Base-by-base conservation (phyloP, 2,888 invertebrate genomes). In the Chymomyza caudatula region DNA sequence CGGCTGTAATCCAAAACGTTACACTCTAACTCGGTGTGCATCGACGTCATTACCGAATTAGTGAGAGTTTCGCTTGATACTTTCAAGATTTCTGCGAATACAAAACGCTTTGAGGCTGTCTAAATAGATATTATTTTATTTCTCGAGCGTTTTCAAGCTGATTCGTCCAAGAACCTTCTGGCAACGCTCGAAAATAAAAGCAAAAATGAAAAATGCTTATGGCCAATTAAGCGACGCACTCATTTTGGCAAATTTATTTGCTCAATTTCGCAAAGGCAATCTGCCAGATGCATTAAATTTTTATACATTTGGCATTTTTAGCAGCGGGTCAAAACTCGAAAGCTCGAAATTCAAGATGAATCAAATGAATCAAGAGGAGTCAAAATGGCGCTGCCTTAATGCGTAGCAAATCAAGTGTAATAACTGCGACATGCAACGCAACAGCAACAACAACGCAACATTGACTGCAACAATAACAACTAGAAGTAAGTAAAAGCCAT, bases 161-260 rank as follows among this genome's bases (percentile, higher is more conserved):
- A 11, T 37, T 37, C 29, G 11, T 11, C 29, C 1, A 11, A 1
- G 29, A 37, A 37, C 11, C 29, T 2, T 15, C 44, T 15, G 44
- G 15, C 44, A 47, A 5, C 44, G n/a, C 17, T 17, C 6, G n/a
- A 22, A 51, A 49, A 17, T 17, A 13, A 19, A 20, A 19, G 20
- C 20, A 51, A 51, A 51, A 84, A 81, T 80, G 80, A 80, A 81
- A 80, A 80, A 80, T 84, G 85, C 80, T 81, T 68, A 82, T 79
- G 77, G 83, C 85, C 85, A 81, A 81, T 81, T 85, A 81, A 81
- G 81, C 85, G 83, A 71, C 85, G 85, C 85, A 81, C 81, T 85
- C 73, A 82, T 82, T 82, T 85, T 74, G 70, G 74, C 5, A 67
- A 82, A 85, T 82, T 83, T 85, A 85, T 85, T 85, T 77, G 80